Evolutionary conservation across 2,113 vertebrate species (phyloP), one percentile per base, ranked within the genome.

Genomic region (Sitta europaea): DNA sequence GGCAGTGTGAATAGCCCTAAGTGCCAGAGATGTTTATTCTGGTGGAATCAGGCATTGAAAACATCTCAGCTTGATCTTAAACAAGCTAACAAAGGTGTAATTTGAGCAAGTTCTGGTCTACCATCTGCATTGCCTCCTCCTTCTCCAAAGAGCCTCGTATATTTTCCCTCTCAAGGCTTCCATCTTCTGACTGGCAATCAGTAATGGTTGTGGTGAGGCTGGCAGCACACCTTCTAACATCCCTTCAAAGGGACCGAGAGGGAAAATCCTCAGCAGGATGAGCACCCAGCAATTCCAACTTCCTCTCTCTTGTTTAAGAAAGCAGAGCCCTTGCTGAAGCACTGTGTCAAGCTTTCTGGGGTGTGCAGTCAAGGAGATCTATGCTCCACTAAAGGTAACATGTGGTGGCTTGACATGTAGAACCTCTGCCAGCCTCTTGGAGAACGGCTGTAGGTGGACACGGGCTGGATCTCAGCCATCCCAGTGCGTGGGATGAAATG

Each of bases 341-440:
- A 19, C 20, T 4, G 8, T 36, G 35, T 53, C 10, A 18, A 22
- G 43, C 33, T 21, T 45, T 36, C 45, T 42, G 38, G 28, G 47
- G 12, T 29, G 24, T 43, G 36, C 33, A 63, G 31, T 5, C 54
- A 22, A 5, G 12, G n/a, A 74, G 38, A 65, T 25, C 63, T 36
- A 0, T 2, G 15, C 35, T 58, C 50, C 42, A 35, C 43, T 11
- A 4, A 3, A 12, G 24, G 21, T 12, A 33, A 75, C 29, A 2
- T 0, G 6, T 15, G 31, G 22, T 25, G 40, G 58, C 23, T 80
- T 23, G 15, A 57, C 1, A 1, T 5, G 45, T 1, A 17, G 57
- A 75, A 4, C 24, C 50, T 59, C 71, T 61, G 67, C 50, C 2
- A 23, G 62, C 48, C 43, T 65, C 35, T 6, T 25, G 47, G 42